Percentiles rank a stretch among this genome's conserved stretches.
Evolutionary conservation across 2,113 vertebrate genomes (phyloP).

Genomic region (Centropus unirufus): DNA sequence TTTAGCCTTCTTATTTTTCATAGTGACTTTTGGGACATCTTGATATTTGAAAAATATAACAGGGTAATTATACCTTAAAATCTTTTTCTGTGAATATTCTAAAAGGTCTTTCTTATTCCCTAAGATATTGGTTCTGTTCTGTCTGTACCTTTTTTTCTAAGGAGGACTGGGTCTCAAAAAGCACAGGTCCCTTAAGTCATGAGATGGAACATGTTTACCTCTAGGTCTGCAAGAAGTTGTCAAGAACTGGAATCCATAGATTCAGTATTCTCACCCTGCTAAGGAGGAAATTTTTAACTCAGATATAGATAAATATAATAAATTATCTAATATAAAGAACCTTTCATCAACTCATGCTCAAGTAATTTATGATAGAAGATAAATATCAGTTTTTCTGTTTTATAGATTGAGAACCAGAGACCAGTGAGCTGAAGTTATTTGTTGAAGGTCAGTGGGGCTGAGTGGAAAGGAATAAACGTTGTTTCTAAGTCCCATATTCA

Average conservation of each 20-base stretch:
- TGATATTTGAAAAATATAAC: not conserved
- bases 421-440: not conserved
- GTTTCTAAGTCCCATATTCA: not conserved
- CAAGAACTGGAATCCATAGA: not conserved
- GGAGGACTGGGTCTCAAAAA: not conserved
- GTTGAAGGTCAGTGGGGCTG: not conserved
- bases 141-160: not conserved
- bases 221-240: not conserved
- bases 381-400: not conserved
- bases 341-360: not conserved
- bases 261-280: not conserved
- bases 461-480: not conserved
- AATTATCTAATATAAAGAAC: not conserved
- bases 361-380: not conserved
- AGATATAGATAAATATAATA: not conserved
- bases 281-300: not conserved
- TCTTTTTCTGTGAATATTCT: not conserved
- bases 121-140: not conserved
- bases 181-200: not conserved
- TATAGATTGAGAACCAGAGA: not conserved
- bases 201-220: rapidly evolving
- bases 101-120: not conserved
- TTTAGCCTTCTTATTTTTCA: not conserved
- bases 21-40: not conserved
- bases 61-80: not conserved